Conservation (phyloP, 2,888 invertebrate genomes). For the Laspeyria flexula region DNA sequence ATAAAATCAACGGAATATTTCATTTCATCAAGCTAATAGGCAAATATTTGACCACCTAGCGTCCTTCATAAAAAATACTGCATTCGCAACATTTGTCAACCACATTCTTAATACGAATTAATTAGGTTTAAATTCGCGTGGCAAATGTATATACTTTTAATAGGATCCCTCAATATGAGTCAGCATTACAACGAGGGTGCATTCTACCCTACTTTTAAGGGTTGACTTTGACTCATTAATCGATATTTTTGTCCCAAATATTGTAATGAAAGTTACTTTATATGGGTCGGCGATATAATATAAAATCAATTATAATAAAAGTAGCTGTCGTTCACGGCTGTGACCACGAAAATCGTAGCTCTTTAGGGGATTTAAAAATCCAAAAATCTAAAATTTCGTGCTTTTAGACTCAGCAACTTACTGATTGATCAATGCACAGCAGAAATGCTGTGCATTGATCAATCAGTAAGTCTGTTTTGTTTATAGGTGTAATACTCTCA, state of each 20-base stretch:
- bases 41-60: constrained; percentile 69
- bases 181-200: constrained; percentile 64
- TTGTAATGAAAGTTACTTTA: constrained; percentile 38
- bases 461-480: too few relatives aligned
- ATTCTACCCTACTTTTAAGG: constrained; percentile 60
- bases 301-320: too few relatives aligned
- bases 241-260: constrained; percentile 68
- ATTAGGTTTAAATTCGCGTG: constrained; percentile 42
- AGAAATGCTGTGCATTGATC: too few relatives aligned
- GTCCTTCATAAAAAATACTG: constrained; percentile 50
- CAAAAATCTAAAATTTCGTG: too few relatives aligned
- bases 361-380: too few relatives aligned
- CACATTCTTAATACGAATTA: constrained; percentile 10
- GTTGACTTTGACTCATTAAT: constrained; percentile 66
- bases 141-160: constrained; percentile 23
- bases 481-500: too few relatives aligned
- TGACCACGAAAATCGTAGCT: too few relatives aligned
- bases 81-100: constrained; percentile 38
- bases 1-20: constrained; percentile 42
- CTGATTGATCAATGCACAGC: too few relatives aligned
- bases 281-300: constrained; percentile 54
- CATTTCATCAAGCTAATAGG: constrained; percentile 67
- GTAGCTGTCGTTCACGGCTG: too few relatives aligned
- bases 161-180: constrained; percentile 59
- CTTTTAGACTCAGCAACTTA: too few relatives aligned